Conservation (phyloP, 2,113 vertebrate genomes). For the Microtus pennsylvanicus region DNA sequence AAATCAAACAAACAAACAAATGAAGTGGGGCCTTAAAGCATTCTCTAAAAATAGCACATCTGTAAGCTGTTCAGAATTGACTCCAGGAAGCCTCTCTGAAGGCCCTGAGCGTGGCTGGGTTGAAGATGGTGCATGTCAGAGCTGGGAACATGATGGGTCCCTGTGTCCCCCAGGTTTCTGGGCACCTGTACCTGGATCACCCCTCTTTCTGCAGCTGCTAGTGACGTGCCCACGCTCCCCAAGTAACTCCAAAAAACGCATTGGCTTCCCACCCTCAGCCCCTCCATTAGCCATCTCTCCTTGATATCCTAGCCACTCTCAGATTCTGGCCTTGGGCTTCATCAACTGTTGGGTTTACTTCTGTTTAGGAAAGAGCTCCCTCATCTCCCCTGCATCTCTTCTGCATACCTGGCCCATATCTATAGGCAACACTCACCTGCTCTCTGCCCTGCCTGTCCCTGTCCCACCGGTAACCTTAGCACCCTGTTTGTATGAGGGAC, state of each 20-base stretch:
- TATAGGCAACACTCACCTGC: no score
- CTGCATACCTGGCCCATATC: no score
- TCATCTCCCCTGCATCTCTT: no score
- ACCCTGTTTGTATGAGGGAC: no score
- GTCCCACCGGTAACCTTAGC: no score
- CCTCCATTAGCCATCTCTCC: neutral
- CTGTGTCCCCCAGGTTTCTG: neutral
- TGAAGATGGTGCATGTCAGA: neutral
- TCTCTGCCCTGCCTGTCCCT: no score
- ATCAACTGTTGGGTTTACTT: neutral
- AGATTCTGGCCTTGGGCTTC: neutral
- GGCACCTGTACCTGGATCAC: neutral
- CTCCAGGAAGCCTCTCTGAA: neutral
- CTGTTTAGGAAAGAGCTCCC: neutral
- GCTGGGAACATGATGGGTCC: neutral
- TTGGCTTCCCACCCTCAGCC: neutral
- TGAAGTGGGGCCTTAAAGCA: no score
- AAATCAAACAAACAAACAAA: neutral
- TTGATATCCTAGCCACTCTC: neutral
- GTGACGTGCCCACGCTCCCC: no score
- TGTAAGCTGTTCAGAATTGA: neutral
- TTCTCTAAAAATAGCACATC: neutral
- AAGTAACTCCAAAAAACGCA: neutral
- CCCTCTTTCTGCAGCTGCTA: neutral
- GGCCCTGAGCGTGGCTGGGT: neutral